Evolutionary conservation across 2,888 invertebrate genomes (phyloP).

Genomic region (Argyresthia albistria): DNA sequence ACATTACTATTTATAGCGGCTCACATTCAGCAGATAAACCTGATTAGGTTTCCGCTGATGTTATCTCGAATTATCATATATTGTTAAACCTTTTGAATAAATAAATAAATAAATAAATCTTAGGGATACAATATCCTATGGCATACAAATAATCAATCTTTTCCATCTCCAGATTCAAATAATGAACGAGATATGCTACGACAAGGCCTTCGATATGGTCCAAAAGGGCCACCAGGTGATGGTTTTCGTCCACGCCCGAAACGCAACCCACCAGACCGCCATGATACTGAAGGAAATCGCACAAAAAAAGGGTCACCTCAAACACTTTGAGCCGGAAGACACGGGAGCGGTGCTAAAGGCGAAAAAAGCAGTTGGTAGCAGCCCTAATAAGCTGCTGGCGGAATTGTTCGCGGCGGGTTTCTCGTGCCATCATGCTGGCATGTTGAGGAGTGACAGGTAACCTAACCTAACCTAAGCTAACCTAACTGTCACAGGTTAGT

Average conservation of each 20-base stretch:
- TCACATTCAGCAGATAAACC: too few species aligned
- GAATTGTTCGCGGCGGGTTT: conserved; percentile 91
- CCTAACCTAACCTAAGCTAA: too few species aligned
- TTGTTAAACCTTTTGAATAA: too few species aligned
- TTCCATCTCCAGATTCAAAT: conserved; percentile 69
- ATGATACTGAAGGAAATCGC: conserved; percentile 87
- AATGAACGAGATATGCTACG: conserved; percentile 95
- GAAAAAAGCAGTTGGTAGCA: conserved; percentile 77
- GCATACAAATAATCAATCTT: too few species aligned
- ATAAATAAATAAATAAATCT: too few species aligned
- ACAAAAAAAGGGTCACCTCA: conserved; percentile 79
- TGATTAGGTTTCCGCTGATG: too few species aligned
- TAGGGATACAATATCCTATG: too few species aligned
- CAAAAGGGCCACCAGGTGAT: conserved; percentile 95
- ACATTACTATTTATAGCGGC: too few species aligned
- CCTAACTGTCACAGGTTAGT: too few species aligned
- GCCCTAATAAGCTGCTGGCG: conserved; percentile 85
- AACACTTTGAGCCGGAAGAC: conserved; percentile 78
- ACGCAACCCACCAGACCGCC: conserved; percentile 94
- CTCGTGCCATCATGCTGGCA: conserved; percentile 97
- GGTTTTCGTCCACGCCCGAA: conserved; percentile 98
- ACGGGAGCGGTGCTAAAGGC: conserved; percentile 77
- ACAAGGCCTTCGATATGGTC: conserved; percentile 90
- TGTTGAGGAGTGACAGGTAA: conserved; percentile 91
- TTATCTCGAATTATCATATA: too few species aligned